Conservation (phyloP, 2,113 vertebrate genomes). For the Odontesthes bonariensis region DNA sequence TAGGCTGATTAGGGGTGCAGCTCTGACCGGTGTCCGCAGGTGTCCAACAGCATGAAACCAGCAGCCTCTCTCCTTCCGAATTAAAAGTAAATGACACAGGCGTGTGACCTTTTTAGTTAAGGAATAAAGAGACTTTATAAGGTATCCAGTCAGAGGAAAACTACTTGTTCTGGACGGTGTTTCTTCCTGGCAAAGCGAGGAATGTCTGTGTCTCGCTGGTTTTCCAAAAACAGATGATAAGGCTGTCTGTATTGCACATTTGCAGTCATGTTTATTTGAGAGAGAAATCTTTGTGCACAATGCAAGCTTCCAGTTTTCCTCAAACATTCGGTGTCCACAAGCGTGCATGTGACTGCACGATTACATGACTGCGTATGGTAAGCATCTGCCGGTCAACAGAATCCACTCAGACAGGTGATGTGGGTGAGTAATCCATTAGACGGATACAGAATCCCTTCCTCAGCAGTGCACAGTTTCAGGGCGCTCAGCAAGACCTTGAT, state of each 20-base stretch:
- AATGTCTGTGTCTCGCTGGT: background rate
- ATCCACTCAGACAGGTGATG: conserved; percentile 83
- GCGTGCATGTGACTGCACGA: background rate
- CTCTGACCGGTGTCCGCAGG: conserved; percentile 72
- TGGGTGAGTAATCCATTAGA: conserved; percentile 83
- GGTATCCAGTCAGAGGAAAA: conserved; percentile 18
- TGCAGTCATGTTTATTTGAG: background rate
- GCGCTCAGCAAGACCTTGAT: conserved; percentile 74
- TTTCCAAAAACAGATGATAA: conserved; percentile 11
- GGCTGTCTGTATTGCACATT: background rate
- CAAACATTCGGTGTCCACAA: background rate
- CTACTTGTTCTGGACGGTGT: background rate
- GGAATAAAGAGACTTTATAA: conserved; percentile 60
- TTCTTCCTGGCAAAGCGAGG: conserved; percentile 24
- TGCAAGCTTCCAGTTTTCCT: conserved; percentile 19
- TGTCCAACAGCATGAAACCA: conserved; percentile 77
- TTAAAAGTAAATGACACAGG: conserved; percentile 82
- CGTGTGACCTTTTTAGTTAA: conserved; percentile 79
- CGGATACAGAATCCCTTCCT: conserved; percentile 80
- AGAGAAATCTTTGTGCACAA: background rate
- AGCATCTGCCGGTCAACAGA: conserved; percentile 76
- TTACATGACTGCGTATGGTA: conserved; percentile 19
- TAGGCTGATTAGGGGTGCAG: conserved; percentile 82
- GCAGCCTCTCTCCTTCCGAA: conserved; percentile 72
- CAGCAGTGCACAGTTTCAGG: conserved; percentile 77